Conservation (phyloP, 2,797 vertebrate genomes). For the Xiphophorus birchmanni region DNA sequence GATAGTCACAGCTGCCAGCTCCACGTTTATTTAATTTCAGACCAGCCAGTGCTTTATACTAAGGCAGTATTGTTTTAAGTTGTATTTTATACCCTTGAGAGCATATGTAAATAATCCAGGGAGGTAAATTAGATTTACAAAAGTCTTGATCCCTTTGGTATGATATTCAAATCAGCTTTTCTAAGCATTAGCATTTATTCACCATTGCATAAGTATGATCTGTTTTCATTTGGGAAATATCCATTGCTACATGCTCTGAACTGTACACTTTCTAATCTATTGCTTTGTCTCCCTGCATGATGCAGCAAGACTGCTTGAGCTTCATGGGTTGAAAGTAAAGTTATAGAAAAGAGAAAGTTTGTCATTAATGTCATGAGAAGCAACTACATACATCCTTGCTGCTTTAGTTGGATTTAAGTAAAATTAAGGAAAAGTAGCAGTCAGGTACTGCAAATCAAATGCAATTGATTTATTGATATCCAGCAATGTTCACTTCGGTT, state of each 20-base stretch:
- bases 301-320: not conserved
- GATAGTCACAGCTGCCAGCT: not conserved
- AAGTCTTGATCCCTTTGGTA: constrained; percentile 8
- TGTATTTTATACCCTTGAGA: constrained; percentile 9
- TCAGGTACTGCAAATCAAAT: not conserved
- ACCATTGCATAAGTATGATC: not conserved
- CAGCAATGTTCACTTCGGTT: not conserved
- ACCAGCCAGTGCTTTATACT: not conserved
- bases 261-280: not conserved
- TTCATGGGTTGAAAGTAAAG: not conserved
- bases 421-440: not conserved
- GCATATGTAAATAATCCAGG: constrained; percentile 5
- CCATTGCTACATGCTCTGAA: not conserved
- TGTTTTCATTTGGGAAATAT: constrained; percentile 7
- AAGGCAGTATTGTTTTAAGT: constrained; percentile 10
- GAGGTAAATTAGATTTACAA: not conserved
- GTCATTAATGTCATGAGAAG: not conserved
- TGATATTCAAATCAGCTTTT: constrained; percentile 14
- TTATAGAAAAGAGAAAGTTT: not conserved
- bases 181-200: constrained; percentile 1
- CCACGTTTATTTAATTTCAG: constrained; percentile 20
- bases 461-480: not conserved
- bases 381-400: not conserved
- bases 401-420: not conserved
- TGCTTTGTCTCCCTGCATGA: not conserved